Percentiles rank a stretch among this genome's conserved stretches.
These are phyloP conservation scores for Bolinopsis microptera DNA, from an alignment of 37 sponge, comb jelly and placozoan genomes.

Conservation along the genomic window DNA sequence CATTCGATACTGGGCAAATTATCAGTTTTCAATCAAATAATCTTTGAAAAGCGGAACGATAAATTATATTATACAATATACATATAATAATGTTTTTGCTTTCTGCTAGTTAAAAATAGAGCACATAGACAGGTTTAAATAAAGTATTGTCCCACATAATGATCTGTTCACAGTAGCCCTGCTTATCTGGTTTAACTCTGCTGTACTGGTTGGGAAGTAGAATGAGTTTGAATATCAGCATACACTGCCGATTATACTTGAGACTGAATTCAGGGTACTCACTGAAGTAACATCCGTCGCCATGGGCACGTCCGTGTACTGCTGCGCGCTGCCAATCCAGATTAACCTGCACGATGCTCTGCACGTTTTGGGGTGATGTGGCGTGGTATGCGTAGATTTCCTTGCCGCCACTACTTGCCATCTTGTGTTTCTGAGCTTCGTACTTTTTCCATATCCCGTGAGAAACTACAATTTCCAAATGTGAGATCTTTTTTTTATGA, in stretches of 20 bases:
- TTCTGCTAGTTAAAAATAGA: constrained; percentile 17
- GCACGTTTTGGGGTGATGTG: background rate
- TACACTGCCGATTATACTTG: constrained; percentile 20
- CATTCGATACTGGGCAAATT: no score
- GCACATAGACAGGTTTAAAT: constrained; percentile 48
- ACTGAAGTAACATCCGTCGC: constrained; percentile 35
- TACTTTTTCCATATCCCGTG: constrained; percentile 30
- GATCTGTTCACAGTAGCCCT: constrained; percentile 54
- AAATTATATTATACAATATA: background rate
- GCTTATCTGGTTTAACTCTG: background rate
- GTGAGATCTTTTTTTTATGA: background rate
- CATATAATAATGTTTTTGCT: background rate
- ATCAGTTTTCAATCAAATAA: background rate
- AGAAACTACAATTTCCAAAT: background rate
- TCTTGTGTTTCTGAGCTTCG: background rate
- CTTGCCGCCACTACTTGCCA: background rate
- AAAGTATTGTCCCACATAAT: constrained; percentile 14
- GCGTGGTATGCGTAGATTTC: constrained; percentile 54
- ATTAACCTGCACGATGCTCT: background rate
- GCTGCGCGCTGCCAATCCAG: constrained; percentile 1
- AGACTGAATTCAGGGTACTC: constrained; percentile 44
- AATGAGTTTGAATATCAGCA: constrained; percentile 44
- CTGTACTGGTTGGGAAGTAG: background rate
- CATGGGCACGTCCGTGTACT: constrained; percentile 33
- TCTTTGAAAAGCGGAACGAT: background rate